Conservation (phyloP, 2,888 invertebrate genomes). For the Beris morrisii region DNA sequence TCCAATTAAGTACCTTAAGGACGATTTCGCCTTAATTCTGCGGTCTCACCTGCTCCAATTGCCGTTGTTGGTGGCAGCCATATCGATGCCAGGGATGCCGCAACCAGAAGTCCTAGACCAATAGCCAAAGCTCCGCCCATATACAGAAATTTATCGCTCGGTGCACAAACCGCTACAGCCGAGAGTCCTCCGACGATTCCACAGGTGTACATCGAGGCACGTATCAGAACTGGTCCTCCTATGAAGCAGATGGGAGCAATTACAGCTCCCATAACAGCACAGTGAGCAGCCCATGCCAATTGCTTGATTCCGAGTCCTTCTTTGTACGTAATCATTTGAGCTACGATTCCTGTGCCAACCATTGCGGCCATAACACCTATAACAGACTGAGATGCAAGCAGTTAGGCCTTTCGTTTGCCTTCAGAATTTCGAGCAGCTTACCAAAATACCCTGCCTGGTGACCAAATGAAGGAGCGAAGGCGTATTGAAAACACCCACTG, state of each 20-base stretch:
- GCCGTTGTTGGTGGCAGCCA: conserved; percentile 90
- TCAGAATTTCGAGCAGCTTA: conserved; percentile 48
- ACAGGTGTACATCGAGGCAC: conserved; percentile 94
- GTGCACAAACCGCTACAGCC: conserved; percentile 91
- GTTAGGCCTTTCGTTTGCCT: too few relatives aligned
- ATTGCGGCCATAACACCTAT: conserved; percentile 79
- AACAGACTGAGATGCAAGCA: conserved; percentile 60
- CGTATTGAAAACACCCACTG: conserved; percentile 79
- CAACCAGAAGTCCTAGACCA: conserved; percentile 94
- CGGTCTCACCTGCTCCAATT: conserved; percentile 74
- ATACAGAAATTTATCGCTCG: conserved; percentile 92
- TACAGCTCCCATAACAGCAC: conserved; percentile 87
- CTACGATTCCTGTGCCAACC: conserved; percentile 87
- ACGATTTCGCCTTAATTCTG: not conserved
- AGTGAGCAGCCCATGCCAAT: conserved; percentile 81
- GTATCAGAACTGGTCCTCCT: conserved; percentile 87
- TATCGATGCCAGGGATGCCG: conserved; percentile 86
- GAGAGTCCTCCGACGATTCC: conserved; percentile 95
- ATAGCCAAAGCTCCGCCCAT: conserved; percentile 96
- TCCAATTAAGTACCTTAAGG: too few relatives aligned
- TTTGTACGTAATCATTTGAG: conserved; percentile 81
- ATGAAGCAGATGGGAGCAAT: conserved; percentile 89
- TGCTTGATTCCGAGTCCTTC: conserved; percentile 83
- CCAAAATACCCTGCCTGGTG: conserved; percentile 78
- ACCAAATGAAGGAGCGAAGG: conserved; percentile 81